Conservation (phyloP, 2,888 invertebrate genomes). For the Lymantria monacha region DNA sequence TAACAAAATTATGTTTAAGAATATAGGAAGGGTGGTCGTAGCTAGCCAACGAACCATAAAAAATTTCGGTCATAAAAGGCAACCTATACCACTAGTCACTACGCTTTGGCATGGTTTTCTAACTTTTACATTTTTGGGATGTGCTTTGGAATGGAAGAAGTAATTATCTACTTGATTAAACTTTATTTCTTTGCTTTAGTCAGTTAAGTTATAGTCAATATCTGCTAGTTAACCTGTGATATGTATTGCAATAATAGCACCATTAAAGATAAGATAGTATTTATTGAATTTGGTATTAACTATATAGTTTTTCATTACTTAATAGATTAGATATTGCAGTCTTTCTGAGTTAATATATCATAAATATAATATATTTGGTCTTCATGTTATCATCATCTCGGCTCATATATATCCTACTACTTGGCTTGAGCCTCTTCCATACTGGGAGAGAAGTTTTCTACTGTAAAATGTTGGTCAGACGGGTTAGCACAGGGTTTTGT, state of each 20-base stretch:
- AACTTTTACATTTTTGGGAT: slow-evolving; percentile 64
- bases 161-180: slow-evolving; percentile 28
- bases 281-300: too few species aligned
- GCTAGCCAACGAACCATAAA: slow-evolving; percentile 49
- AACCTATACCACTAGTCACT: slow-evolving; percentile 55
- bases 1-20: slow-evolving; percentile 15
- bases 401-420: background rate
- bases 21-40: slow-evolving; percentile 13
- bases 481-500: too few species aligned
- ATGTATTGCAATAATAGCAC: too few species aligned
- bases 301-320: too few species aligned
- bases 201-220: too few species aligned
- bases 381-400: background rate
- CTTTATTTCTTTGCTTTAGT: background rate
- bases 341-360: background rate
- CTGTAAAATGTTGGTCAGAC: too few species aligned
- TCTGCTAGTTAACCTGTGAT: too few species aligned
- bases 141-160: slow-evolving; percentile 64
- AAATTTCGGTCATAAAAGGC: slow-evolving; percentile 72
- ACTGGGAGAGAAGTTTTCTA: too few species aligned
- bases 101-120: slow-evolving; percentile 70
- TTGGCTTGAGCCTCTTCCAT: too few species aligned
- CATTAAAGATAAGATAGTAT: too few species aligned
- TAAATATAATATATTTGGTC: background rate
- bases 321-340: background rate